A percentile compares a stretch with the other conserved stretches of the same genome.
phyloP scores from a whole-genome alignment of 1,140 invertebrate genomes.

The Tribolium madens region DNA sequence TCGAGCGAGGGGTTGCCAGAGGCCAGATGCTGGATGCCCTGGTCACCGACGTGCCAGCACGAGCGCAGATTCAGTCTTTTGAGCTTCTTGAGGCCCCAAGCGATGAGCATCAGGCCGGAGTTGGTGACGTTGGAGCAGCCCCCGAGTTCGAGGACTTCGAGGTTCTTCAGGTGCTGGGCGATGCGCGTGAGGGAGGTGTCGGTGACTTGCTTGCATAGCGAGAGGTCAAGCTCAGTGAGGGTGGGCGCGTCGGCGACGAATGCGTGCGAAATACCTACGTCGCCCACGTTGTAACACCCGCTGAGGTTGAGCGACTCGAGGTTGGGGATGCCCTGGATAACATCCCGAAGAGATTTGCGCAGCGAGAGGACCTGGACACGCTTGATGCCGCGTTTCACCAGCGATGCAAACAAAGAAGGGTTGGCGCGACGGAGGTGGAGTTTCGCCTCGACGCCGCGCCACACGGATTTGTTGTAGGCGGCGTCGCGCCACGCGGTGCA shows the following conservation, averaged over 20 bases:
- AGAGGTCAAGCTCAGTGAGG: slow-evolving; percentile 86
- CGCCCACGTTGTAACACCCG: slow-evolving; percentile 93
- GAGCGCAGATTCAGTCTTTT: slow-evolving; percentile 88
- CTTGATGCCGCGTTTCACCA: slow-evolving; percentile 88
- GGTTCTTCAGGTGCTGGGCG: slow-evolving; percentile 86
- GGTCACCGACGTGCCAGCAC: slow-evolving; percentile 91
- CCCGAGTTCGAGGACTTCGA: slow-evolving; percentile 88
- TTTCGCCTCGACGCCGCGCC: slow-evolving; percentile 92
- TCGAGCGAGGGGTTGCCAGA: slow-evolving; percentile 82
- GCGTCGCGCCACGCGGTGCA: slow-evolving; percentile 92
- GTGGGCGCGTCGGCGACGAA: slow-evolving; percentile 80
- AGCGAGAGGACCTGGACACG: slow-evolving; percentile 91
- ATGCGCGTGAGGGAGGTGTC: slow-evolving; percentile 87
- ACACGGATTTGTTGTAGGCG: slow-evolving; percentile 91
- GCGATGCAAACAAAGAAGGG: slow-evolving; percentile 84
- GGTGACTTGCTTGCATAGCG: slow-evolving; percentile 94
- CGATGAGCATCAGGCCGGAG: slow-evolving; percentile 84
- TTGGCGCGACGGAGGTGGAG: slow-evolving; percentile 87
- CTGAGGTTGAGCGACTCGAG: slow-evolving; percentile 90
- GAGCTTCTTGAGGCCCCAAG: slow-evolving; percentile 87
- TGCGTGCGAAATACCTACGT: slow-evolving; percentile 83
- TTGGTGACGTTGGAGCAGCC: slow-evolving; percentile 94
- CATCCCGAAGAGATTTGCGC: slow-evolving; percentile 84
- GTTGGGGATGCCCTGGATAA: slow-evolving; percentile 87
- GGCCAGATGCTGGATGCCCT: slow-evolving; percentile 88